phyloP scores from a whole-genome alignment of 2,888 invertebrate genomes.

The Baronia brevicornis region DNA sequence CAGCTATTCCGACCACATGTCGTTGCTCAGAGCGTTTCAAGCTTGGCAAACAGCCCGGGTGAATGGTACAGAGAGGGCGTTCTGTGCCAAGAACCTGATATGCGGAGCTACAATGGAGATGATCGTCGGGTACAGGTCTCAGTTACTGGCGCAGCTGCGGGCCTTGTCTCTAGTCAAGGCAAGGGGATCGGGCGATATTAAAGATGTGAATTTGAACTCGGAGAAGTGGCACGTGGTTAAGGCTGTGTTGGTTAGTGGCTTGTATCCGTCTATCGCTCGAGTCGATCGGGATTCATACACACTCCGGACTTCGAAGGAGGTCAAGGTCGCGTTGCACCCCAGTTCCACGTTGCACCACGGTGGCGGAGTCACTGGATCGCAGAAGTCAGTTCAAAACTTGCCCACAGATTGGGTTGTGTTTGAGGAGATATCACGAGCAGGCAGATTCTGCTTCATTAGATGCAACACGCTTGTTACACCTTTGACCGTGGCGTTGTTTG shows the following conservation, averaged over 20 bases:
- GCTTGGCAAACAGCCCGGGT: conserved; percentile 78
- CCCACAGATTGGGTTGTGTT: conserved; percentile 91
- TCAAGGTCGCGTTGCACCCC: conserved; percentile 70
- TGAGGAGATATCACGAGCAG: conserved; percentile 87
- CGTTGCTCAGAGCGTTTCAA: conserved; percentile 86
- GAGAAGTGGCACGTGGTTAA: conserved; percentile 94
- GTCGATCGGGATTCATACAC: conserved; percentile 79
- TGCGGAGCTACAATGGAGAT: conserved; percentile 91
- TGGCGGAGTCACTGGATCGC: conserved; percentile 56
- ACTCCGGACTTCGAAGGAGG: conserved; percentile 79
- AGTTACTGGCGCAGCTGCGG: conserved; percentile 87
- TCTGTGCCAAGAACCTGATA: conserved; percentile 85
- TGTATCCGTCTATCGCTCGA: conserved; percentile 91
- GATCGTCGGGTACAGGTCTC: conserved; percentile 88
- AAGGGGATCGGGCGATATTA: conserved; percentile 78
- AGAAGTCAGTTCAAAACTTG: conserved; percentile 54
- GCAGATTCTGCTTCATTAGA: conserved; percentile 81
- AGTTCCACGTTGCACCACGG: conserved; percentile 79
- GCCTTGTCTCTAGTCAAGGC: conserved; percentile 83
- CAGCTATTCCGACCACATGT: conserved; percentile 91
- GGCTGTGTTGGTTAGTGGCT: conserved; percentile 89
- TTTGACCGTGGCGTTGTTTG: conserved; percentile 85
- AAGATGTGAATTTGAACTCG: conserved; percentile 88
- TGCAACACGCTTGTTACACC: conserved; percentile 89
- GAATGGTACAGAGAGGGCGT: conserved; percentile 78